Percentiles rank a stretch among this genome's conserved stretches.
These are phyloP conservation scores for Choreutis nemorana DNA, from an alignment of 2,888 invertebrate genomes.

Conservation along the genomic window DNA sequence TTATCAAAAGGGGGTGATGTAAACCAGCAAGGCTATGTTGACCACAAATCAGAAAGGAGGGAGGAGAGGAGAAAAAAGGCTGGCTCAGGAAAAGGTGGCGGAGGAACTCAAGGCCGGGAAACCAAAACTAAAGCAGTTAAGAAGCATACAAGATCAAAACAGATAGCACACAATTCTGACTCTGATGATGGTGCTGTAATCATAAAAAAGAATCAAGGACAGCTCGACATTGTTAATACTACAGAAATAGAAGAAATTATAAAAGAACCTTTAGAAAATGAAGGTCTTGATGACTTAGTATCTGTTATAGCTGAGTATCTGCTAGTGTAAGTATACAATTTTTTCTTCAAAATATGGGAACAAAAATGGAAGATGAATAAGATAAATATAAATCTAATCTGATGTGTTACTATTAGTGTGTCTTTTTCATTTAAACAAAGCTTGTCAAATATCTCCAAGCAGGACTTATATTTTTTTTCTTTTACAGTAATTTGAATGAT, in stretches of 20 bases:
- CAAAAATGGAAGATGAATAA: too few species aligned
- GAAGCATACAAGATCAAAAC: slow-evolving; percentile 73
- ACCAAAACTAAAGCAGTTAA: slow-evolving; percentile 95
- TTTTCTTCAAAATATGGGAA: too few species aligned
- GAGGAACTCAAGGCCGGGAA: slow-evolving; percentile 92
- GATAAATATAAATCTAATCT: too few species aligned
- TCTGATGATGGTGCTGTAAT: slow-evolving; percentile 67
- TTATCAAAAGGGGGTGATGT: slow-evolving; percentile 50
- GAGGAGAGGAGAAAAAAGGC: slow-evolving; percentile 92
- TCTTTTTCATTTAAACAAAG: too few species aligned
- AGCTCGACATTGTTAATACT: slow-evolving; percentile 70
- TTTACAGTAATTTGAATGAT: slow-evolving; percentile 70
- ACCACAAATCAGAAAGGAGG: slow-evolving; percentile 74
- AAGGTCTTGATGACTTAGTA: slow-evolving; percentile 76
- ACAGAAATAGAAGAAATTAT: slow-evolving; percentile 75
- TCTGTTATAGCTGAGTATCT: slow-evolving; percentile 74
- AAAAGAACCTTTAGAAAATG: slow-evolving; percentile 68
- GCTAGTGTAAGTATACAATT: slow-evolving; percentile 59
- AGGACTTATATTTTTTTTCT: slow-evolving; percentile 10
- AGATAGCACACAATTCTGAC: slow-evolving; percentile 70
- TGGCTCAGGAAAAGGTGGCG: slow-evolving; percentile 86
- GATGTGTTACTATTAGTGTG: too few species aligned
- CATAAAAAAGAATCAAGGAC: slow-evolving; percentile 39
- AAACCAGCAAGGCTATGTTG: slow-evolving; percentile 36
- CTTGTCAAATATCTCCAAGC: too few species aligned